Evolutionary conservation across 1,140 invertebrate genomes (phyloP), one percentile per base, ranked within the genome.

Genomic region (Bradysia coprophila): DNA sequence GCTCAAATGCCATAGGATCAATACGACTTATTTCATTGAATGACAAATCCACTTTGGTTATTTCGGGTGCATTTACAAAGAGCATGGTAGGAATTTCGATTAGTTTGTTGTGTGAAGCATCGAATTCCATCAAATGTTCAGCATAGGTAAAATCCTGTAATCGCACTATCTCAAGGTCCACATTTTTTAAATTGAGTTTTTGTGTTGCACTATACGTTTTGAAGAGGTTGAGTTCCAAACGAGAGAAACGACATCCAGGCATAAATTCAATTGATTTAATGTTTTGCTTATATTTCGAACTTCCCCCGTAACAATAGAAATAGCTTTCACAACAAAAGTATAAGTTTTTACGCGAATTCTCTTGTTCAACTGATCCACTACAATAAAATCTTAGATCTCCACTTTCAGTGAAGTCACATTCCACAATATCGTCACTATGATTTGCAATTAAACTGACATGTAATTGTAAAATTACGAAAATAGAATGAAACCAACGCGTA

Each of bases 181-280:
- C 53, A 21, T 49, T 51, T 2, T 55, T 55, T 0, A 59, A 49
- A 39, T 59, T 57, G n/a, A 59, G 40, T 0, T 54, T 56, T 20
- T 55, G 53, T 1, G 59, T 42, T 4, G 49, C 43, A 0, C 46
- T 45, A 34, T 55, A 57, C 1, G 51, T 51, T 34, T 57, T 55
- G 42, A 59, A 59, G 1, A 59, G 33, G 32, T 52, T 56, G 5
- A 56, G 54, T 22, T 57, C 57, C 41, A 59, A 43, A 41, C 56
- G 56, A 21, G 57, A 46, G 41, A 59, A 41, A 8, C 49, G 48
- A 2, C 57, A 59, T 6, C 56, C 52, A 43, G 59, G n/a, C n/a
- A n/a, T 57, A 47, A 59, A 59, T 41, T 59, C 59, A 54, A 59
- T 59, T 32, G 53, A 56, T 48, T 55, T 57, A n/a, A 54, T 51